A percentile compares a stretch with the other conserved stretches of the same genome.
Conservation (phyloP, 2,888 invertebrate species). For the Agrotis puta region DNA sequence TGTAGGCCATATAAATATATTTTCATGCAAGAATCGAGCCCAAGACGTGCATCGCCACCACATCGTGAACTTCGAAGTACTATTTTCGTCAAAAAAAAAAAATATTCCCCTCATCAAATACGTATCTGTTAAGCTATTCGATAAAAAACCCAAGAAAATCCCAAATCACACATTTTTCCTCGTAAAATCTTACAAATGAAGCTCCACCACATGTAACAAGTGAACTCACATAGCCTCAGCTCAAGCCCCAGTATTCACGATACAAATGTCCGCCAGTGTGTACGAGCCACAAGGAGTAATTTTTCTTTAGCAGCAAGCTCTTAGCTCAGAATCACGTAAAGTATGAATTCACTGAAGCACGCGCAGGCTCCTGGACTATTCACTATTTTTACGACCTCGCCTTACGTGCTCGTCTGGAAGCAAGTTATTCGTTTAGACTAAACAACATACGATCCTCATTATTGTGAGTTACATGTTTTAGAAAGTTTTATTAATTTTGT, state of each 20-base stretch:
- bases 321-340: slow-evolving; percentile 76
- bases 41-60: too few species aligned
- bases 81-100: neutral
- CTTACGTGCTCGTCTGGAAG: slow-evolving; percentile 62
- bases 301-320: slow-evolving; percentile 62
- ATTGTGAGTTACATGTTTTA: slow-evolving; percentile 39
- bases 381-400: slow-evolving; percentile 77
- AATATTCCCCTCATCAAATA: too few species aligned
- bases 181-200: slow-evolving; percentile 11
- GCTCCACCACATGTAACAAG: slow-evolving; percentile 40
- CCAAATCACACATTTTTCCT: slow-evolving; percentile 5
- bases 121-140: too few species aligned
- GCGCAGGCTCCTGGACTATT: slow-evolving; percentile 69
- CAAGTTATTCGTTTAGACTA: slow-evolving; percentile 58
- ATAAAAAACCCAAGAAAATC: slow-evolving; percentile 3
- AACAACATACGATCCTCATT: slow-evolving; percentile 56
- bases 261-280: slow-evolving; percentile 56
- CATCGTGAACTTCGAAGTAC: neutral
- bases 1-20: too few species aligned
- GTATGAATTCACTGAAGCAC: slow-evolving; percentile 76
- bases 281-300: slow-evolving; percentile 52
- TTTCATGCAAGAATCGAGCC: too few species aligned
- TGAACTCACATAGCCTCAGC: slow-evolving; percentile 7
- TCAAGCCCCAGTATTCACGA: slow-evolving; percentile 12
- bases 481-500: slow-evolving; percentile 4